These are phyloP conservation scores for Gobionotothen gibberifrons DNA, from an alignment of 2,797 vertebrate genomes.

Conservation along the genomic window DNA sequence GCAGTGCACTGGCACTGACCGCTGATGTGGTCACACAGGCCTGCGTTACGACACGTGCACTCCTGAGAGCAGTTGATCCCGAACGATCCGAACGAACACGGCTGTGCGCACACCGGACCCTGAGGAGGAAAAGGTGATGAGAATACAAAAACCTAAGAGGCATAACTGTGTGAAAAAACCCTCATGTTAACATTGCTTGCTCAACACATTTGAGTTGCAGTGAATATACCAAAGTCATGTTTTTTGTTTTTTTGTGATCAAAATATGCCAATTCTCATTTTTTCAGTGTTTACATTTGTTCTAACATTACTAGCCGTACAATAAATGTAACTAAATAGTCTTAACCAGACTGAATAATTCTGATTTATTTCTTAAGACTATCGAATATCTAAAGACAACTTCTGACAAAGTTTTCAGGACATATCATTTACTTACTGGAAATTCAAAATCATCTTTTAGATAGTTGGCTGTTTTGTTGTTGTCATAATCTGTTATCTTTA, in stretches of 20 bases:
- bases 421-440: not conserved
- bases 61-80: conserved; percentile 95
- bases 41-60: conserved; percentile 94
- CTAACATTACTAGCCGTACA: not conserved
- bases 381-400: not conserved
- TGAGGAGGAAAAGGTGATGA: conserved; percentile 60
- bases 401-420: not conserved
- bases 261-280: no score
- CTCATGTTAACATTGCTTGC: not conserved
- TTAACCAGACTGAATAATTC: not conserved
- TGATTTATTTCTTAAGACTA: not conserved
- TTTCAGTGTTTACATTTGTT: not conserved
- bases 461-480: no score
- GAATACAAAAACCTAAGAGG: not conserved
- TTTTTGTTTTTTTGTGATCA: not conserved
- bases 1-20: conserved; percentile 93
- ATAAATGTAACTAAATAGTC: not conserved
- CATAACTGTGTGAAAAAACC: not conserved
- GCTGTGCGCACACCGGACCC: conserved; percentile 96
- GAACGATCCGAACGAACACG: conserved; percentile 91
- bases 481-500: no score
- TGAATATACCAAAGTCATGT: not conserved
- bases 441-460: not conserved
- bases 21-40: conserved; percentile 95
- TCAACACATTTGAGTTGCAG: not conserved